A percentile compares a stretch with the other conserved stretches of the same genome.
Evolutionary conservation across 1,140 invertebrate species (phyloP).

Genomic region (Globodera ellingtonae): DNA sequence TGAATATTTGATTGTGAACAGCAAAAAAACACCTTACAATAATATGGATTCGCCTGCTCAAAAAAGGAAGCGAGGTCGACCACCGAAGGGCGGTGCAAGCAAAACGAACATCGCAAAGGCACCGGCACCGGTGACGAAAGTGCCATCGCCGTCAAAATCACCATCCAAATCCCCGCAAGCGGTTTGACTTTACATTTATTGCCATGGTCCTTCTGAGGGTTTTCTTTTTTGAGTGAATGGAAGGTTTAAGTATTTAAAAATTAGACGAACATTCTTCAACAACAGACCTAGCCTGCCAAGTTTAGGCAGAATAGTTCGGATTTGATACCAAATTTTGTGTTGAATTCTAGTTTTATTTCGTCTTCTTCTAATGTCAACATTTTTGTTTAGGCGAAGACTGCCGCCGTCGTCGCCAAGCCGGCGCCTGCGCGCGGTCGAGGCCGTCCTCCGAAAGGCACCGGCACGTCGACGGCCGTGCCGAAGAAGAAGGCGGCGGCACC

Average conservation of each 20-base stretch:
- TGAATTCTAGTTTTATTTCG: too few species aligned
- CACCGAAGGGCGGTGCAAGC: not conserved
- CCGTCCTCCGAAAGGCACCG: not conserved
- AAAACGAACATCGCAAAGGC: not conserved
- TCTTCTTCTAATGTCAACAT: not conserved
- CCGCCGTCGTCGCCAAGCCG: not conserved
- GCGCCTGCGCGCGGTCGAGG: too few species aligned
- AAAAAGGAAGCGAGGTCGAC: not conserved
- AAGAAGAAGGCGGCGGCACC: constrained; percentile 17
- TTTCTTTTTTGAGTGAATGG: too few species aligned
- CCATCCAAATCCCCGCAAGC: too few species aligned
- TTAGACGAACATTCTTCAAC: too few species aligned
- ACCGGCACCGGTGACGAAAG: not conserved
- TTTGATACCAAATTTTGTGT: too few species aligned
- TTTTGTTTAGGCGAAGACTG: not conserved
- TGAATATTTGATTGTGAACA: too few species aligned
- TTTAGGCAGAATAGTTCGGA: too few species aligned
- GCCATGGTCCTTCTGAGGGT: too few species aligned
- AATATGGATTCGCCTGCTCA: not conserved
- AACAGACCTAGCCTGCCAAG: too few species aligned
- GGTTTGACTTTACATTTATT: too few species aligned
- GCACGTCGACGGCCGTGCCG: not conserved
- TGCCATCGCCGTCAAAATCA: not conserved
- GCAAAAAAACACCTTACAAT: not conserved
- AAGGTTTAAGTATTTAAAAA: too few species aligned